phyloP scores from a whole-genome alignment of 2,113 vertebrate genomes.

The Phylloscopus whistleri region DNA sequence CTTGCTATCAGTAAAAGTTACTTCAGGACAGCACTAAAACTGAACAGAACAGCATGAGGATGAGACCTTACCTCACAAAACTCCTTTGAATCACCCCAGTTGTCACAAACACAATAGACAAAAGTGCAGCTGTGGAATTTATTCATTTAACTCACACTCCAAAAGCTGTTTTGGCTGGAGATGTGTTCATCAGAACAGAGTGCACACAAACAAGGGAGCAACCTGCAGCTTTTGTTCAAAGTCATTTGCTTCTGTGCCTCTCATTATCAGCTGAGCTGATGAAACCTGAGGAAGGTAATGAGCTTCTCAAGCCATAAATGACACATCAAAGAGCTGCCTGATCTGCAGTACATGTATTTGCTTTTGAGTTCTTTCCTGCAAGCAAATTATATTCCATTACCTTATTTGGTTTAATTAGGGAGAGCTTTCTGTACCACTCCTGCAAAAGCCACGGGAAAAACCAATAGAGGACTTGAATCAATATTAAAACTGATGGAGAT shows the following conservation, averaged over 20 bases:
- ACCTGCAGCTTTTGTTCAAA: neutral
- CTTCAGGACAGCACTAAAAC: neutral
- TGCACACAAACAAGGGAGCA: neutral
- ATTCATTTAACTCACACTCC: neutral
- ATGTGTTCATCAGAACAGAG: neutral
- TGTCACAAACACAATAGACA: neutral
- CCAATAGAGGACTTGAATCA: neutral
- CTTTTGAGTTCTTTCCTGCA: neutral
- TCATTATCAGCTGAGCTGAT: neutral
- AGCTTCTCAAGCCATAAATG: neutral
- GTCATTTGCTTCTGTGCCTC: neutral
- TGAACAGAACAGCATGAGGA: accelerated
- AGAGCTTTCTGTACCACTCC: neutral
- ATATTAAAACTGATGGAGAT: neutral
- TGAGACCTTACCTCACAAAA: neutral
- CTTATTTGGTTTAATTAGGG: neutral
- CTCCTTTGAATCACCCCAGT: neutral
- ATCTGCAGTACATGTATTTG: accelerated
- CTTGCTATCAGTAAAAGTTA: neutral
- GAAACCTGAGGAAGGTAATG: neutral
- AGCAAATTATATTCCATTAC: neutral
- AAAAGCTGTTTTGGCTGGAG: neutral
- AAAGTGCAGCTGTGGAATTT: accelerated
- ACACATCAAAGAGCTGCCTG: neutral
- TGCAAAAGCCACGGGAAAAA: neutral